Evolutionary conservation across 2,888 invertebrate genomes (phyloP).

Genomic region (Acanthoscelides obtectus): DNA sequence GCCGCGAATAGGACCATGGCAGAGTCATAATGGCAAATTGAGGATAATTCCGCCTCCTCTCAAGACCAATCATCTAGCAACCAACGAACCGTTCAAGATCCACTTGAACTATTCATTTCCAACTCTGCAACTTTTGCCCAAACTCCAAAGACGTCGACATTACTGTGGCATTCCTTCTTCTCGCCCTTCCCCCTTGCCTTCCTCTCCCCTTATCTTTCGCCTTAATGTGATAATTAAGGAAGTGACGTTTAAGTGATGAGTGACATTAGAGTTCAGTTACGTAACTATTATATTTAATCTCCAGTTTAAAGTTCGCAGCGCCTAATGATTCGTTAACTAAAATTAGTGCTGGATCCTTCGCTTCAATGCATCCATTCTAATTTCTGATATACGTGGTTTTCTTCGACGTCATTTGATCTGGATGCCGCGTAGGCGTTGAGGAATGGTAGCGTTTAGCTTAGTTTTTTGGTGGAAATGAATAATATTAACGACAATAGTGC

Average conservation of each 20-base stretch:
- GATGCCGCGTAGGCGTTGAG: constrained; percentile 18
- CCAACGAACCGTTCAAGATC: neutral
- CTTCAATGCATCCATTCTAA: constrained; percentile 36
- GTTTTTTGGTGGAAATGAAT: neutral
- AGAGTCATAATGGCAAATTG: neutral
- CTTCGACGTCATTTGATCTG: constrained; percentile 33
- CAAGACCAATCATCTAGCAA: neutral
- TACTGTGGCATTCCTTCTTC: constrained; percentile 1
- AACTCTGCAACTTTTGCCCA: neutral
- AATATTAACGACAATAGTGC: neutral
- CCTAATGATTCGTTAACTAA: constrained; percentile 47
- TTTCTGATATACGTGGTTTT: constrained; percentile 28
- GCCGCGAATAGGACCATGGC: neutral
- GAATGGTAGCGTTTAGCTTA: neutral
- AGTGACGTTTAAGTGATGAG: constrained; percentile 48
- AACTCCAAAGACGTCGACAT: neutral
- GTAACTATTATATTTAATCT: constrained; percentile 49
- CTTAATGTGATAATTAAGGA: constrained; percentile 47
- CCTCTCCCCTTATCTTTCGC: constrained; percentile 18
- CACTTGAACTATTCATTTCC: neutral
- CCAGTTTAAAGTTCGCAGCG: constrained; percentile 44
- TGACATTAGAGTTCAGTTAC: constrained; percentile 47
- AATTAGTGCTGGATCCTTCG: constrained; percentile 32
- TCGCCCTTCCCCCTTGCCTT: constrained; percentile 3
- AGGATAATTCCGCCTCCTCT: neutral